phyloP scores from a whole-genome alignment of 2,888 invertebrate species.

The Drosophila kokeensis region DNA sequence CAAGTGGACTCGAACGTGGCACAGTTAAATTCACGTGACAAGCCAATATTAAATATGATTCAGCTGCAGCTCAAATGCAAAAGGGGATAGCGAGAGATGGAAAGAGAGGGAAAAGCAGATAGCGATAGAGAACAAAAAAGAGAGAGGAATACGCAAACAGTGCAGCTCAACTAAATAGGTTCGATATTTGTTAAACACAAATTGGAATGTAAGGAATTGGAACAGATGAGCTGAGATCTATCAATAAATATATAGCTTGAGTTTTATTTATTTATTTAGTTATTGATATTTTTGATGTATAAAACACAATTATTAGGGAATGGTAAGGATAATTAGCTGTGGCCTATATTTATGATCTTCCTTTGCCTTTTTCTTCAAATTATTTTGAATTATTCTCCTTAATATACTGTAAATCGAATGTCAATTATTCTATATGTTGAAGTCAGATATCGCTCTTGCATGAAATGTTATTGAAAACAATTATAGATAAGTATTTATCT shows the following conservation, averaged over 20 bases:
- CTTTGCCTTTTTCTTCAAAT: not conserved
- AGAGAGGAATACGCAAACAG: conserved; percentile 3
- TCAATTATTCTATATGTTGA: not conserved
- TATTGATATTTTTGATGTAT: not conserved
- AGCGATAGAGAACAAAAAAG: conserved; percentile 3
- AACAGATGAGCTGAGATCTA: not conserved
- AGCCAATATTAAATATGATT: conserved; percentile 78
- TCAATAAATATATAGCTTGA: not conserved
- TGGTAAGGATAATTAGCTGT: not conserved
- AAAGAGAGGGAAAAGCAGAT: not conserved
- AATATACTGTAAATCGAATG: not conserved
- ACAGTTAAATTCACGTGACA: conserved; percentile 79
- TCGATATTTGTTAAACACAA: conserved; percentile 7
- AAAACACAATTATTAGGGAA: not conserved
- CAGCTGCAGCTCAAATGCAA: conserved; percentile 47
- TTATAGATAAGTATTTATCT: not conserved
- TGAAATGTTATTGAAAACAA: not conserved
- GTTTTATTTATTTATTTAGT: not conserved
- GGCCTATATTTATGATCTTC: too few species aligned
- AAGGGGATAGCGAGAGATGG: not conserved
- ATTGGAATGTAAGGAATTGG: not conserved
- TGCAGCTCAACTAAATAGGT: conserved; percentile 10
- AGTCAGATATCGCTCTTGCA: not conserved
- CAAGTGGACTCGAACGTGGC: conserved; percentile 46
- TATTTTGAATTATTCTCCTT: not conserved